Conservation (phyloP, 2,888 invertebrate genomes). For the Mantis religiosa region DNA sequence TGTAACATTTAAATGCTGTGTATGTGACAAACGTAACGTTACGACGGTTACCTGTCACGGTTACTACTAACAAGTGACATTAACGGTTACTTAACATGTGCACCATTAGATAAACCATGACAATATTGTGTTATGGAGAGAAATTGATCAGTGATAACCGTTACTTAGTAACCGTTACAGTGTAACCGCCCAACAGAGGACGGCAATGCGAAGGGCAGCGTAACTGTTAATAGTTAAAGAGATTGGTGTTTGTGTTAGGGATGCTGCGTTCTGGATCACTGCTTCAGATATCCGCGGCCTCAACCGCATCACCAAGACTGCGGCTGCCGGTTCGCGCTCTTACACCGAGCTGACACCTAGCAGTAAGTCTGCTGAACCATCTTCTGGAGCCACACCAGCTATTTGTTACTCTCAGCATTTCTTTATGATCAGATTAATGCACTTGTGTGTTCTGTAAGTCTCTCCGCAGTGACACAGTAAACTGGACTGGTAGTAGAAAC, state of each 20-base stretch:
- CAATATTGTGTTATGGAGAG: no score
- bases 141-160: no score
- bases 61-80: no score
- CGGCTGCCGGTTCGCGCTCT: constrained; percentile 85
- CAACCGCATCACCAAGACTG: constrained; percentile 60
- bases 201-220: background rate
- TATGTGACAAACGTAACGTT: no score
- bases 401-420: background rate
- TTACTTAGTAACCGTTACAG: no score
- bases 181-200: background rate
- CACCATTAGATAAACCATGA: no score
- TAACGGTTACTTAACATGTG: no score
- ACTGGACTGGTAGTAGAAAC: no score
- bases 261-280: constrained; percentile 84
- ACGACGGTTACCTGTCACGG: no score
- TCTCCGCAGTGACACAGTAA: no score
- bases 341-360: constrained; percentile 73
- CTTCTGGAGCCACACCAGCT: background rate
- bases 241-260: constrained; percentile 56
- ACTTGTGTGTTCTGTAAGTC: no score
- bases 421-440: background rate
- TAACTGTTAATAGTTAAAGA: background rate
- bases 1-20: background rate
- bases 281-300: constrained; percentile 65
- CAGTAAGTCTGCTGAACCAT: constrained; percentile 8